Evolutionary conservation across 2,888 invertebrate species (phyloP).

Genomic region (Odiellus spinosus): DNA sequence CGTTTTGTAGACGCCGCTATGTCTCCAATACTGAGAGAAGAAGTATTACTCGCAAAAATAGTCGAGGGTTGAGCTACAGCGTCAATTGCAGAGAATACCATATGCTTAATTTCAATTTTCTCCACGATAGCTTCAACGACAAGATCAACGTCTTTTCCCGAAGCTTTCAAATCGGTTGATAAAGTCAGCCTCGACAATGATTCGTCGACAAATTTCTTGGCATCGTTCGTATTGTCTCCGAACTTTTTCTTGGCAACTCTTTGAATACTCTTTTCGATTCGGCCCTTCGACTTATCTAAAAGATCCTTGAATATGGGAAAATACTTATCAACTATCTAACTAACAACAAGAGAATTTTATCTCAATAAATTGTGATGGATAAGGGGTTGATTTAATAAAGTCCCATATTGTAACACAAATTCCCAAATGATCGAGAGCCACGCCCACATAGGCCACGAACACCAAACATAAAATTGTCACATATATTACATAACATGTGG

Average conservation of each 20-base stretch:
- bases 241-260: slow-evolving; percentile 59
- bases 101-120: slow-evolving; percentile 57
- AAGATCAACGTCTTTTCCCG: slow-evolving; percentile 50
- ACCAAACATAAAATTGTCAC: no score
- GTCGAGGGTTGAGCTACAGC: slow-evolving; percentile 41
- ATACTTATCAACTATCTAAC: no score
- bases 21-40: slow-evolving; percentile 65
- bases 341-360: no score
- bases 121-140: slow-evolving; percentile 77
- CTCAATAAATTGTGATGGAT: no score
- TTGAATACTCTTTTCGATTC: slow-evolving; percentile 50
- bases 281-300: slow-evolving; percentile 51
- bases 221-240: slow-evolving; percentile 36
- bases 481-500: no score
- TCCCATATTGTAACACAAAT: no score
- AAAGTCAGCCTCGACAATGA: slow-evolving; percentile 44
- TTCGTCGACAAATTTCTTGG: slow-evolving; percentile 46
- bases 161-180: slow-evolving; percentile 42
- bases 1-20: slow-evolving; percentile 57
- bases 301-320: no score
- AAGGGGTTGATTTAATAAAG: no score
- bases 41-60: slow-evolving; percentile 76
- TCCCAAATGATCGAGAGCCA: no score
- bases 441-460: no score
- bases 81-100: slow-evolving; percentile 56